A percentile compares a stretch with the other conserved stretches of the same genome.
These are phyloP conservation scores for Corythoichthys intestinalis DNA, from an alignment of 2,113 vertebrate species.

Conservation along the genomic window DNA sequence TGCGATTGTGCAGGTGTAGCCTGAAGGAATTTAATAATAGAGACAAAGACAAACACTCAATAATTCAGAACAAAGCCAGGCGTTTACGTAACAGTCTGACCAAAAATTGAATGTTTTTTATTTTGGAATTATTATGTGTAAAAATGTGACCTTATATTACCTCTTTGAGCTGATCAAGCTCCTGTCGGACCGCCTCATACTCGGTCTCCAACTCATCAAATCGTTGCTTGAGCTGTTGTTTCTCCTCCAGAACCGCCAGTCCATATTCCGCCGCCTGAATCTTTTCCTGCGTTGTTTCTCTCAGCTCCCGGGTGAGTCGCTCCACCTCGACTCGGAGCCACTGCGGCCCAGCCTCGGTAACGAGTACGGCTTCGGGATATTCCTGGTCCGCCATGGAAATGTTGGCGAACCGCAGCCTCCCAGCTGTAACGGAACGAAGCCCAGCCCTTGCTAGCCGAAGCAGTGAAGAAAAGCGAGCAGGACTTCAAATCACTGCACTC, in stretches of 20 bases:
- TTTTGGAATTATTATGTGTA: not conserved
- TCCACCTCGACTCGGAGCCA: slow-evolving; percentile 86
- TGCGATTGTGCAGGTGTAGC: not conserved
- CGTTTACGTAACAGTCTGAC: not conserved
- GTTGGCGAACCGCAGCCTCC: slow-evolving; percentile 49
- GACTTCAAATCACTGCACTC: slow-evolving; percentile 48
- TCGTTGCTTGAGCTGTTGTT: slow-evolving; percentile 89
- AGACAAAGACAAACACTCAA: not conserved
- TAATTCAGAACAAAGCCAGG: not conserved
- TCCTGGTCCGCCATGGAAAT: slow-evolving; percentile 84
- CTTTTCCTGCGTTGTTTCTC: slow-evolving; percentile 91
- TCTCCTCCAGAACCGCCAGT: slow-evolving; percentile 93
- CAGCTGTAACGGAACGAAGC: slow-evolving; percentile 56
- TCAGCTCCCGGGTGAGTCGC: slow-evolving; percentile 84
- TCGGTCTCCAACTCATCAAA: slow-evolving; percentile 91
- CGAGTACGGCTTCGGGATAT: slow-evolving; percentile 74
- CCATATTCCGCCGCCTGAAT: slow-evolving; percentile 97
- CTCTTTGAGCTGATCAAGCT: slow-evolving; percentile 94
- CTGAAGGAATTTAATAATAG: not conserved
- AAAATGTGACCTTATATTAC: slow-evolving; percentile 59
- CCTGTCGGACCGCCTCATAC: slow-evolving; percentile 83
- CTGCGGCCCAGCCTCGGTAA: slow-evolving; percentile 84
- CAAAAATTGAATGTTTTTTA: not conserved
- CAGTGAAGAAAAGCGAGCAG: slow-evolving; percentile 20
- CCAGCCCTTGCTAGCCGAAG: slow-evolving; percentile 53